Percentiles rank a stretch among this genome's conserved stretches.
Evolutionary conservation across 2,888 invertebrate species (phyloP).

Genomic region (Calameuta idolon): DNA sequence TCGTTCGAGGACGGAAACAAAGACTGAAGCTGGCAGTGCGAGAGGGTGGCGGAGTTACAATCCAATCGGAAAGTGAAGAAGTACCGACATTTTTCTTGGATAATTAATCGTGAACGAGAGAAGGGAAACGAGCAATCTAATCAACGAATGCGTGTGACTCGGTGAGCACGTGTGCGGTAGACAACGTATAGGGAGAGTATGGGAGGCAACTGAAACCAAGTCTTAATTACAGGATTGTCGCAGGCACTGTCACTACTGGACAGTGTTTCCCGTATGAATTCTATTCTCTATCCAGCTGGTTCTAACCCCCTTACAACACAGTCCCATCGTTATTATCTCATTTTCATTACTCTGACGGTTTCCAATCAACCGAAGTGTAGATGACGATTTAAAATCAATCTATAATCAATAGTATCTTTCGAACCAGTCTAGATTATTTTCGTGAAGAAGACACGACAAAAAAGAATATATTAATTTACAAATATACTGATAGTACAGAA

Average conservation of each 20-base stretch:
- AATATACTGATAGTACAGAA: no score
- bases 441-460: not conserved
- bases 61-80: not conserved
- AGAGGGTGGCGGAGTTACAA: not conserved
- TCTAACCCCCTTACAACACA: not conserved
- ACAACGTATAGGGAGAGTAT: not conserved
- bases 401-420: not conserved
- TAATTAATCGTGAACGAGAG: not conserved
- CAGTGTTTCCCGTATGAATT: not conserved
- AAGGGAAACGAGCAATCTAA: not conserved
- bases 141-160: not conserved
- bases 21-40: not conserved
- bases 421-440: not conserved
- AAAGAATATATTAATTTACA: no score
- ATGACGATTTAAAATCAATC: not conserved
- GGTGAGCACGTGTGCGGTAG: not conserved
- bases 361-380: not conserved
- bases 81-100: not conserved
- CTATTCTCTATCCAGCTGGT: not conserved
- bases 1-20: not conserved
- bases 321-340: not conserved
- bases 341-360: not conserved
- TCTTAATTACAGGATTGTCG: not conserved
- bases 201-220: not conserved
- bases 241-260: not conserved